These are phyloP conservation scores for Seriola aureovittata DNA, from an alignment of 2,113 vertebrate genomes.

Conservation along the genomic window DNA sequence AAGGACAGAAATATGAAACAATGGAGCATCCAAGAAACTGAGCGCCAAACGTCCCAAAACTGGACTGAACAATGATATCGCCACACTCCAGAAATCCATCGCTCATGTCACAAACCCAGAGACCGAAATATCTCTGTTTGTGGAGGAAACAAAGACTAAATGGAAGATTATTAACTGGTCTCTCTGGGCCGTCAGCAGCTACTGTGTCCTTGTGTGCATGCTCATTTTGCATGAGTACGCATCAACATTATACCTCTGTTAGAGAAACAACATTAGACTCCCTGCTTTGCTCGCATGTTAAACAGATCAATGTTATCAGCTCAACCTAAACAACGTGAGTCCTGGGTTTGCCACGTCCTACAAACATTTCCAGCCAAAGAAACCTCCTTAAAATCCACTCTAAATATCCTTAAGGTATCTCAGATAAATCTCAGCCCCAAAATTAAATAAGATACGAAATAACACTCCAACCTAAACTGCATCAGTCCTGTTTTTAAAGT, in stretches of 20 bases:
- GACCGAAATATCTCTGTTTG: neutral
- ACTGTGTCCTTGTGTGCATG: neutral
- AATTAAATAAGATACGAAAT: neutral
- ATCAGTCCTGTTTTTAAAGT: too few species aligned
- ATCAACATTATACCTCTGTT: neutral
- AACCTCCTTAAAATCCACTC: neutral
- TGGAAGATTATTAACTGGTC: neutral
- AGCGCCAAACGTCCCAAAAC: neutral
- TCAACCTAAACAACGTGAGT: neutral
- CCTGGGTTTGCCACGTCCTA: neutral
- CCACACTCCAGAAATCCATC: neutral
- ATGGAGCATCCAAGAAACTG: conserved; percentile 14
- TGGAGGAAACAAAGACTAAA: neutral
- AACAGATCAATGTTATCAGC: neutral
- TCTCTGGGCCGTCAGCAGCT: neutral
- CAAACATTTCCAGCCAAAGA: neutral
- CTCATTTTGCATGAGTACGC: neutral
- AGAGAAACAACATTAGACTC: neutral
- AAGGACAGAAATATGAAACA: conserved; percentile 19
- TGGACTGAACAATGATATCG: neutral
- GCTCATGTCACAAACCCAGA: neutral
- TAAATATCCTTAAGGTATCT: too few species aligned
- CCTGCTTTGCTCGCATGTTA: neutral
- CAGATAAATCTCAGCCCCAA: neutral
- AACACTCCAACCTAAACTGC: too few species aligned